Base-by-base conservation (phyloP, 92 coral and sea anemone genomes). In the Zoanthus sociatus region DNA sequence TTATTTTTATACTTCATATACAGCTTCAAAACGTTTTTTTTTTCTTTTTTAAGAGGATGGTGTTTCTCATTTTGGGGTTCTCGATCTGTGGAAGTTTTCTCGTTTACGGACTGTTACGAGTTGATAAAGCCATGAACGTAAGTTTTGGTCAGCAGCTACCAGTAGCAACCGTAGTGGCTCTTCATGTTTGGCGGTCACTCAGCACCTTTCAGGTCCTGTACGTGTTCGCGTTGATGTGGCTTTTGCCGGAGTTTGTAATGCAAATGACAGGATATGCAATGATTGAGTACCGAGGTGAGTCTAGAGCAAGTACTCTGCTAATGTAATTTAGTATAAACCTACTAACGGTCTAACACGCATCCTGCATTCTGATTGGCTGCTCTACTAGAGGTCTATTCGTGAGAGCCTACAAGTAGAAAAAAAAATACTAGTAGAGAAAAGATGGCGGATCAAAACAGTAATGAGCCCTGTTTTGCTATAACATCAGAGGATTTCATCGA, bases 181-280 rank as follows among this genome's bases (percentile, higher is more conserved):
- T 94, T 26, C 93, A 94, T 83, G 78, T 87, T 72, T 77, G 89
- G 50, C 86, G 96, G 21, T 89, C 91, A 64, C 30, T 93, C 14
- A 91, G 93, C 63, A 84, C 94, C 10, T 67, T 93, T 17, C 98
- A 94, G 63, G 86, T 94, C 82, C 72, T 87, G 37, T 94, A 91
- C 85, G 96, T 95, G 30, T 84, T 91, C 13, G 94, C 88, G 14
- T 78, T 94, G 86, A 87, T 94, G 69, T 94, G 98, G 98, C 88
- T 83, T 79, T 51, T 93, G 3, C 92, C 96, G 60, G 84, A 83
- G 71, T 87, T 91, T 72, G 93, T 91, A 1, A 94, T 94, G 98
- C 72, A 87, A 5, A 91, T 93, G 89, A 78, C 88, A 20, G 98
- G 98, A 6, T 90, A 94, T 77, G 94, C 98, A 0, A 94, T 94